Percentiles rank a stretch among this genome's conserved stretches.
These are phyloP conservation scores for Dryocosmus kuriphilus DNA, from an alignment of 2,888 invertebrate genomes.

Conservation along the genomic window DNA sequence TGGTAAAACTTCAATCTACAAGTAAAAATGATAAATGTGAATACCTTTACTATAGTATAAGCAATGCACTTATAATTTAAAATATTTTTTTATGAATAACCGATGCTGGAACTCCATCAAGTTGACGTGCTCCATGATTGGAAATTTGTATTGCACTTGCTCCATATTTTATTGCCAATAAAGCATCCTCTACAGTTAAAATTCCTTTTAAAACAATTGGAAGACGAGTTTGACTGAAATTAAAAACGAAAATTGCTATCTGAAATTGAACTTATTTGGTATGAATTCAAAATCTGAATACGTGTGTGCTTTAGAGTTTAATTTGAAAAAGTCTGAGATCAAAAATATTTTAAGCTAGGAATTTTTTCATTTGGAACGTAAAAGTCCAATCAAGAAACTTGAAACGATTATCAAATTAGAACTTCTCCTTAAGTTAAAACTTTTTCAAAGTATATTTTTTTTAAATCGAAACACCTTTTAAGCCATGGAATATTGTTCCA, in stretches of 20 bases:
- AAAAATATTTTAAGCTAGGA: no score
- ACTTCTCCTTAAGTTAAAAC: no score
- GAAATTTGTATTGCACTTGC: constrained; percentile 92
- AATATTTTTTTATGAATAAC: constrained; percentile 75
- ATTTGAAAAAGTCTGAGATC: no score
- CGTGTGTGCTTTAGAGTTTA: no score
- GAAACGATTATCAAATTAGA: no score
- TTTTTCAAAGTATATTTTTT: background rate
- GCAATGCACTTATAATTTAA: background rate
- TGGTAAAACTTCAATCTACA: constrained; percentile 88
- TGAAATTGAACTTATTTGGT: background rate
- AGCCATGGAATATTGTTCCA: constrained; percentile 95
- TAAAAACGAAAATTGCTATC: background rate
- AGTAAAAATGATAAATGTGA: background rate
- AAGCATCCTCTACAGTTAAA: constrained; percentile 91
- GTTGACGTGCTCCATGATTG: constrained; percentile 95
- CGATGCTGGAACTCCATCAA: constrained; percentile 91
- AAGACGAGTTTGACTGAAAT: constrained; percentile 83
- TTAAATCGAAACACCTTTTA: constrained; percentile 79
- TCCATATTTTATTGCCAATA: constrained; percentile 85
- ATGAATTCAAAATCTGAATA: no score
- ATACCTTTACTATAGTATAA: background rate
- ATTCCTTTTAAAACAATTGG: constrained; percentile 94
- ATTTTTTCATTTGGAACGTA: no score
- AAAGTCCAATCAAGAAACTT: no score